Conservation (phyloP, 2,797 vertebrate species). For the Moxostoma hubbsi region DNA sequence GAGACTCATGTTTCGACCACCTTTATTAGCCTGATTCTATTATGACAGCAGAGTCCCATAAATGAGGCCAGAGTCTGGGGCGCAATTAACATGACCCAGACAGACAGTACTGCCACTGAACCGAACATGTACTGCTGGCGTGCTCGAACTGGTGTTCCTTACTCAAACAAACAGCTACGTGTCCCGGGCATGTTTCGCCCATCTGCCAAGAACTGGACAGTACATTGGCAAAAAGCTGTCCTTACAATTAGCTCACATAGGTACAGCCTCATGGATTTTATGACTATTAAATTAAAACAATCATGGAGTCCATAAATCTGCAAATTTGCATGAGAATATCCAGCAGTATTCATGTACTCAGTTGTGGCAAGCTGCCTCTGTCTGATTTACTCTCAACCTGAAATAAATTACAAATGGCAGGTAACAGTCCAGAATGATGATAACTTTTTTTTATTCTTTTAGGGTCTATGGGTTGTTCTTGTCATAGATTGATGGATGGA, state of each 20-base stretch:
- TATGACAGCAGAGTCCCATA: constrained; percentile 33
- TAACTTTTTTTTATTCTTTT: too few species aligned
- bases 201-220: constrained; percentile 49
- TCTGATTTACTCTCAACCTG: constrained; percentile 12
- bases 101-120: constrained; percentile 21
- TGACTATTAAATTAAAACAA: constrained; percentile 40
- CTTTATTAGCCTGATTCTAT: constrained; percentile 26
- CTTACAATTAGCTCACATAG: constrained; percentile 19
- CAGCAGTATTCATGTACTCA: background rate
- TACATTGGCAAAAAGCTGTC: constrained; percentile 22
- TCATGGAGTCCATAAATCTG: constrained; percentile 22
- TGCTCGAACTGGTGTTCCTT: constrained; percentile 8
- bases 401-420: constrained; percentile 36
- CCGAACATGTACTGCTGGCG: background rate
- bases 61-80: constrained; percentile 38
- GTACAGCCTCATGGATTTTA: constrained; percentile 6
- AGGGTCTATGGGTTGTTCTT: background rate
- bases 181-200: constrained; percentile 47
- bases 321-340: constrained; percentile 29
- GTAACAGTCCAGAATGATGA: background rate
- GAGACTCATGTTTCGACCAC: constrained; percentile 24
- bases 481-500: background rate
- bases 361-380: constrained; percentile 27
- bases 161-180: constrained; percentile 49
- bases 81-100: constrained; percentile 54